These are phyloP conservation scores for Listrodromus nycthemerus DNA, from an alignment of 2,888 invertebrate species.

Conservation along the genomic window DNA sequence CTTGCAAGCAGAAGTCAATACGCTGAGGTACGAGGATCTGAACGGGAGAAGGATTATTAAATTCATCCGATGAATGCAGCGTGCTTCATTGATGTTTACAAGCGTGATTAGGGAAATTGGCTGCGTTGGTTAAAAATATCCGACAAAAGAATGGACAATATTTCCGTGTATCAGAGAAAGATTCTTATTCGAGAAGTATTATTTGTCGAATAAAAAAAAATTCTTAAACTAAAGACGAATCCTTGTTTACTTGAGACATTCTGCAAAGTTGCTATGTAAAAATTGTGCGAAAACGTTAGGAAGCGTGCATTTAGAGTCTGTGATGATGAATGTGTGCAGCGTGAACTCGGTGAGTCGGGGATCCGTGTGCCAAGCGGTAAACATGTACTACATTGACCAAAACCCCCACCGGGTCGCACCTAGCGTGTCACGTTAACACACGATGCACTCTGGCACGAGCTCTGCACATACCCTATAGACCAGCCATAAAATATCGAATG, in stretches of 20 bases:
- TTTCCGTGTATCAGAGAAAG: neutral
- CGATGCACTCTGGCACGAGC: slow-evolving; percentile 59
- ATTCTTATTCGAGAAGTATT: neutral
- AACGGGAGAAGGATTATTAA: neutral
- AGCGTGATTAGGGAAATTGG: slow-evolving; percentile 11
- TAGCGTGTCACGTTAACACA: slow-evolving; percentile 76
- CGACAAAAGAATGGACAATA: neutral
- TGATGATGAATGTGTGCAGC: slow-evolving; percentile 55
- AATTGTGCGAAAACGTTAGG: neutral
- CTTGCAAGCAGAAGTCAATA: slow-evolving; percentile 8
- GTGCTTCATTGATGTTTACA: slow-evolving; percentile 4
- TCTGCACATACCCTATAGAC: slow-evolving; percentile 13
- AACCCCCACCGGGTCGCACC: slow-evolving; percentile 71
- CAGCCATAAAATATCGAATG: slow-evolving; percentile 64
- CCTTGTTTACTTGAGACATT: neutral
- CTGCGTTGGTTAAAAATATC: slow-evolving; percentile 1
- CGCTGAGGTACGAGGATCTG: neutral
- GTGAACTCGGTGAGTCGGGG: slow-evolving; percentile 32
- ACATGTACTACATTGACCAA: slow-evolving; percentile 72
- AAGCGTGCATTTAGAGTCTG: neutral
- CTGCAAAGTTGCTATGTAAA: neutral
- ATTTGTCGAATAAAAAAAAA: neutral
- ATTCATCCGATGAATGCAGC: neutral
- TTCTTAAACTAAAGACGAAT: neutral
- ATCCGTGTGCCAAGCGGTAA: slow-evolving; percentile 47